Evolutionary conservation across 2,888 invertebrate species (phyloP), one percentile per base, ranked within the genome.

Genomic region (Caenorhabditis sp.): DNA sequence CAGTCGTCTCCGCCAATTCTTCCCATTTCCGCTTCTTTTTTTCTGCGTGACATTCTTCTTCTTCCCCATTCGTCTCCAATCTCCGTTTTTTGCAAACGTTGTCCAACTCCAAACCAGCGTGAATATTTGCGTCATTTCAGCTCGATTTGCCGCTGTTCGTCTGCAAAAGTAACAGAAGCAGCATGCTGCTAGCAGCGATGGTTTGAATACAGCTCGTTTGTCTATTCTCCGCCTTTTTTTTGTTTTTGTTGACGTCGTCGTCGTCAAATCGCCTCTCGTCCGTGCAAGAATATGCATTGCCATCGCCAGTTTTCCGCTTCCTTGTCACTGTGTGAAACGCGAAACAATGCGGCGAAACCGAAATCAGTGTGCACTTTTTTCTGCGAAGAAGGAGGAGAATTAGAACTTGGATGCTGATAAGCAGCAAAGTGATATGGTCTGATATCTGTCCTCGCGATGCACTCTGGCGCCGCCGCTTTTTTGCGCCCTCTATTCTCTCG

Each of bases 391-490:
- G n/a, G n/a, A n/a, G n/a, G n/a, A 35, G 65, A 67, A 51, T 15
- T 44, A n/a, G 40, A 22, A 20, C 55, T 51, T 61, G 24, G 26
- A 13, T 18, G 32, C 28, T 76, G 67, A 67, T 76, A 67, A 76
- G 67, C 13, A 15, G 50, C n/a, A n/a, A 9, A 32, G 18, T 26
- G 15, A 26, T 28, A 76, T 76, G 76, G 76, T 37, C 67, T 67
- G 53, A 74, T 74, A 65, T 67, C 18, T 61, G 65, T 55, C 58
- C 37, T 65, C 28, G 53, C 53, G 40, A 37, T 67, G 67, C 65
- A 67, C 76, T 67, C 76, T 67, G n/a, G n/a, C n/a, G 60, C 50
- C 53, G 67, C 15, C 61, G 32, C 67, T 37, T 71, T 61, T 44
- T 51, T 20, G 1, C 9, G 35, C 24, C 56, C 35, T 15, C 44